Evolutionary conservation across 1,140 invertebrate genomes (phyloP).

Genomic region (Scaptodrosophila lebanonensis): DNA sequence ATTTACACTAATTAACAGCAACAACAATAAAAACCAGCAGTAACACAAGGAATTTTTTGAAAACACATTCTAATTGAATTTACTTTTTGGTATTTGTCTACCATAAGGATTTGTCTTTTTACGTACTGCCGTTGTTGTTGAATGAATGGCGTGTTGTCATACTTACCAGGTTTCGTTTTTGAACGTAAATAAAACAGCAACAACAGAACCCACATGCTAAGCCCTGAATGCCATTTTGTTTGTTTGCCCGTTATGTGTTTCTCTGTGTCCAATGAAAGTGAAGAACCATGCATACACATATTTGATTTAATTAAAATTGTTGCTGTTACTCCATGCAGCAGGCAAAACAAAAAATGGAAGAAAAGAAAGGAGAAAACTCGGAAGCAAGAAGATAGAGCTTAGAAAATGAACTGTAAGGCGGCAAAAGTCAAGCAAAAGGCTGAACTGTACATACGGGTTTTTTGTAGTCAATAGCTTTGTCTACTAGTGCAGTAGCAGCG

Average conservation of each 20-base stretch:
- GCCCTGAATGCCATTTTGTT: no score
- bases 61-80: constrained; percentile 71
- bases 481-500: no score
- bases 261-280: constrained; percentile 43
- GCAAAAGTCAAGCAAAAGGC: no score
- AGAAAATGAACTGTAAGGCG: no score
- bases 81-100: constrained; percentile 21
- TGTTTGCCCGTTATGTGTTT: no score
- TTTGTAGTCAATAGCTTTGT: no score
- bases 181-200: neutral
- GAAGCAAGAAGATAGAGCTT: no score
- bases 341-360: no score
- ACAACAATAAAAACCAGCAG: constrained; percentile 2
- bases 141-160: no score
- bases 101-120: constrained; percentile 8
- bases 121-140: neutral
- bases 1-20: neutral
- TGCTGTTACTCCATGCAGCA: no score
- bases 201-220: constrained; percentile 37
- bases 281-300: constrained; percentile 34
- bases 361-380: no score
- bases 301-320: constrained; percentile 62
- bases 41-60: constrained; percentile 64
- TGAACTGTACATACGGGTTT: no score
- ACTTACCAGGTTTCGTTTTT: constrained; percentile 47